Percentiles rank a stretch among this genome's conserved stretches.
These are phyloP conservation scores for Monoplex corrugatus DNA, from an alignment of 2,888 invertebrate genomes.

Conservation along the genomic window DNA sequence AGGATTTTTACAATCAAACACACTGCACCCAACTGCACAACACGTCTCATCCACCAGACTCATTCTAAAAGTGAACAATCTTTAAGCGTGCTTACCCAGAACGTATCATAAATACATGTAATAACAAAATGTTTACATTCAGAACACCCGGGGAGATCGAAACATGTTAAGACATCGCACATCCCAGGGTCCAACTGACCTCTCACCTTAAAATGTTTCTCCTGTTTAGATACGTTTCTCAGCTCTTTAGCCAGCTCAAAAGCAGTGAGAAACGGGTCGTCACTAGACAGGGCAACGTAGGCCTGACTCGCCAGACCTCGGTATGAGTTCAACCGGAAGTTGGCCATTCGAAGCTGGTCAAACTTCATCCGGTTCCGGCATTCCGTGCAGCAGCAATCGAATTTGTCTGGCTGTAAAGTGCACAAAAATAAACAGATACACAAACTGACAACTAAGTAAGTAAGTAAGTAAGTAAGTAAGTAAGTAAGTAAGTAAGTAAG, in stretches of 20 bases:
- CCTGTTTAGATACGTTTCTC: constrained; percentile 68
- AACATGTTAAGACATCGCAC: too few species aligned
- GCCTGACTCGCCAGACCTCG: constrained; percentile 77
- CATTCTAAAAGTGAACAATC: too few species aligned
- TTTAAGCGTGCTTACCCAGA: too few species aligned
- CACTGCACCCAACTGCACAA: too few species aligned
- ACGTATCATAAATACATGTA: too few species aligned
- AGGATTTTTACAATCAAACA: too few species aligned
- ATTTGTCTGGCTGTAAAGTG: constrained; percentile 70
- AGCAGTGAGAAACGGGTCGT: constrained; percentile 79
- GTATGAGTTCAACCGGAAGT: constrained; percentile 78
- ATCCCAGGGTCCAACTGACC: too few species aligned
- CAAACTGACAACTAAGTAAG: background rate
- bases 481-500: too few species aligned
- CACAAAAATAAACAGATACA: background rate
- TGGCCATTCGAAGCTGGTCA: constrained; percentile 78
- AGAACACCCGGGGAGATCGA: too few species aligned
- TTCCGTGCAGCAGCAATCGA: constrained; percentile 74
- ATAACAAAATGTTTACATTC: too few species aligned
- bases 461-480: background rate
- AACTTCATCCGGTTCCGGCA: constrained; percentile 74
- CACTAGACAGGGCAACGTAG: constrained; percentile 77
- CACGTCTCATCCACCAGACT: too few species aligned
- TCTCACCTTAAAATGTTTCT: constrained; percentile 78
- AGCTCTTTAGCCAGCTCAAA: constrained; percentile 77